These are phyloP conservation scores for Fratercula arctica DNA, from an alignment of 2,797 vertebrate species.

Conservation along the genomic window DNA sequence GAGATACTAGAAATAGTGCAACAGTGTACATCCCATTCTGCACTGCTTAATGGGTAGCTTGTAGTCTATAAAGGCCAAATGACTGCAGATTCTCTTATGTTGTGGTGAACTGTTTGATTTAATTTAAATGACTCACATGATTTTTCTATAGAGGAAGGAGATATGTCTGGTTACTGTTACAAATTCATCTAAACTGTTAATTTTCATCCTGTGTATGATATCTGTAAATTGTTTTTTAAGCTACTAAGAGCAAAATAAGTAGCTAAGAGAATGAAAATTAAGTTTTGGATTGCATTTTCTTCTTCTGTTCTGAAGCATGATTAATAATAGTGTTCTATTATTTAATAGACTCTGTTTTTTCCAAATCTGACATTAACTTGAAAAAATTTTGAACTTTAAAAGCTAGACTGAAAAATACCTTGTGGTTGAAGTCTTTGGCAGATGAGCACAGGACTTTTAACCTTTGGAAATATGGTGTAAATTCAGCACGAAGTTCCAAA, in stretches of 20 bases:
- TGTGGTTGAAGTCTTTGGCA: constrained; percentile 66
- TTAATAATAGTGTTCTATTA: constrained; percentile 57
- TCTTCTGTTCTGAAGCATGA: constrained; percentile 33
- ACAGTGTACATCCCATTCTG: neutral
- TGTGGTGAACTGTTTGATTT: neutral
- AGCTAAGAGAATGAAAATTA: constrained; percentile 21
- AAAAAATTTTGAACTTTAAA: constrained; percentile 69
- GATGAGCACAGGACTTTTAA: constrained; percentile 50
- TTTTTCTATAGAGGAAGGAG: neutral
- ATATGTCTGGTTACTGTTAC: neutral
- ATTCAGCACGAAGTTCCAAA: constrained; percentile 44
- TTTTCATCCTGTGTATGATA: neutral
- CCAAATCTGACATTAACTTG: constrained; percentile 60
- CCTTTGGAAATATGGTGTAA: constrained; percentile 71
- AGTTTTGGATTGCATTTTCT: constrained; percentile 6
- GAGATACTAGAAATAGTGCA: neutral
- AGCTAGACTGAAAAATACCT: constrained; percentile 65
- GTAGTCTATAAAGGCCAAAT: neutral
- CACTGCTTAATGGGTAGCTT: neutral
- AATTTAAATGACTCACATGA: neutral
- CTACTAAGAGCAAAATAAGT: neutral
- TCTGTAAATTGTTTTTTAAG: neutral
- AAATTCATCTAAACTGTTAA: neutral
- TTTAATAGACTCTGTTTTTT: constrained; percentile 52
- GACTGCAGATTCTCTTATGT: neutral